Evolutionary conservation across 2,888 invertebrate species (phyloP), one percentile per base, ranked within the genome.

Genomic region (Tillus elongatus): DNA sequence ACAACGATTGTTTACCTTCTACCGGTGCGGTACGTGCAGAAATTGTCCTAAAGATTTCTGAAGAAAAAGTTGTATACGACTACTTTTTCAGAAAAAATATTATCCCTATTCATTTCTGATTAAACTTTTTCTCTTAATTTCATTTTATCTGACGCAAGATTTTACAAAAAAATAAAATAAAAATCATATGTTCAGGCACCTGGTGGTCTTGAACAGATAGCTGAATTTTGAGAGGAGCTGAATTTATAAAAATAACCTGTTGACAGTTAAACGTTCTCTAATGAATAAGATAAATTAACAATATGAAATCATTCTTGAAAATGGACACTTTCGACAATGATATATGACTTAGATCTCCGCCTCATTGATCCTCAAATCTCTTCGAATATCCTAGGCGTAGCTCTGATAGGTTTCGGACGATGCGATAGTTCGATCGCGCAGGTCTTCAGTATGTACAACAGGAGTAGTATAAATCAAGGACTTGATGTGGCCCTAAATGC

Each of bases 311-410:
- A 19, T 19, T 19, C 6, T 19, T 19, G 24, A 19, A 19, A 19
- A 19, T 19, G n/a, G n/a, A n/a, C n/a, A 19, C 24, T 8, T 19
- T 19, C 24, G 24, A 19, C n/a, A 6, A 19, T n/a, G 24, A 19
- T 19, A 19, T n/a, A 19, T 19, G 24, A 19, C 24, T 19, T 19
- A 19, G n/a, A 19, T 19, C 24, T 19, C 24, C 24, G n/a, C 24
- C n/a, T 6, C 24, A 19, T 19, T 19, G 24, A 19, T 6, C 6
- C n/a, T n/a, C 24, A 19, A 19, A 19, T 19, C n/a, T n/a, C 6
- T 19, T 19, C 24, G n/a, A 19, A 19, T 19, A 19, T 19, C 24
- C 24, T n/a, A 19, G 24, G n/a, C n/a, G 24, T 19, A 19, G 6
- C n/a, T 19, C 24, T 19, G 6, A 19, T 19, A n/a, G 24, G 6